phyloP scores from a whole-genome alignment of 2,888 invertebrate genomes.

The Agrotis puta region DNA sequence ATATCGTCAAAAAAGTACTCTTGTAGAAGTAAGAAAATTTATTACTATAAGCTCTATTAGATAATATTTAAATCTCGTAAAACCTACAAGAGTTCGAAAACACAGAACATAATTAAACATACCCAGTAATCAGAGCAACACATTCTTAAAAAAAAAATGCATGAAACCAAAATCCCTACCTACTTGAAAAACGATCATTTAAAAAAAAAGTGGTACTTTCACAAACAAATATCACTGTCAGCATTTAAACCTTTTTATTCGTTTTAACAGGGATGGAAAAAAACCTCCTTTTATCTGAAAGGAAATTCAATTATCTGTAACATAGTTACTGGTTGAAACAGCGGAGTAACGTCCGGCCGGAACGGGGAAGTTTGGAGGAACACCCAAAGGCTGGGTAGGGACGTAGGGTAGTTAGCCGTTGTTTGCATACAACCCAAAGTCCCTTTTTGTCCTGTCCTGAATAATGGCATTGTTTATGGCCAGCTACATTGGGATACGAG shows the following conservation, averaged over 20 bases:
- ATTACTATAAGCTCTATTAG: no score
- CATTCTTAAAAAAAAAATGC: neutral
- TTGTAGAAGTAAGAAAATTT: neutral
- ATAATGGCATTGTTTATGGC: conserved; percentile 59
- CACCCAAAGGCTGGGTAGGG: conserved; percentile 59
- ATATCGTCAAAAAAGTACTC: conserved; percentile 11
- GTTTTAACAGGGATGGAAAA: conserved; percentile 47
- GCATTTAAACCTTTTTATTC: conserved; percentile 41
- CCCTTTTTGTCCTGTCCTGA: conserved; percentile 58
- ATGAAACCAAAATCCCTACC: no score
- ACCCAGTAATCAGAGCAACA: neutral
- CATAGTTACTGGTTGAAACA: conserved; percentile 71
- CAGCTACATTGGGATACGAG: conserved; percentile 27
- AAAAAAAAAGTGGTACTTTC: conserved; percentile 26
- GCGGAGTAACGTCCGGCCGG: conserved; percentile 67
- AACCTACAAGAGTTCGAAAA: neutral
- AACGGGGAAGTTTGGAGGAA: conserved; percentile 62
- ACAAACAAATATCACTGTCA: conserved; percentile 47
- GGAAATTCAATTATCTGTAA: conserved; percentile 76
- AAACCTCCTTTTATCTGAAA: conserved; percentile 53
- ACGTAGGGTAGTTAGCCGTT: conserved; percentile 70
- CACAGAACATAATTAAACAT: conserved; percentile 8
- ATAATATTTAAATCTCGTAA: neutral
- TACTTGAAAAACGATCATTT: conserved; percentile 25
- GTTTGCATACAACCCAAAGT: conserved; percentile 77